Evolutionary conservation across 2,113 vertebrate species (phyloP), one percentile per base, ranked within the genome.

Genomic region (Ammodytes dubius): DNA sequence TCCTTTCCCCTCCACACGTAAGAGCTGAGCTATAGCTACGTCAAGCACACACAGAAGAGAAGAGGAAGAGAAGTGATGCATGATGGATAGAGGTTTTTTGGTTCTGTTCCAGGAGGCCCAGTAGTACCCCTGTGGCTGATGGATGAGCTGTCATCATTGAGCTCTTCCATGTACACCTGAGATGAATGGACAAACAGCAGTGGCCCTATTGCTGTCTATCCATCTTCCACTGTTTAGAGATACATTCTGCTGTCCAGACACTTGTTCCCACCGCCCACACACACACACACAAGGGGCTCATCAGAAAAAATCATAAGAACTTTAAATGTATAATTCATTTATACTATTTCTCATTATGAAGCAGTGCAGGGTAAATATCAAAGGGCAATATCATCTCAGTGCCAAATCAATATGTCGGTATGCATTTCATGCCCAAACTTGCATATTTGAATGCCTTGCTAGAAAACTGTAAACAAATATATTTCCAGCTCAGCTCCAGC

Each of bases 131-230:
- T 77, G 87, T 87, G 85, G 85, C 89, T 94, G 93, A 94, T 93
- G 76, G 93, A 94, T 94, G 91, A 88, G 88, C 91, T 92, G 93
- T 94, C 91, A 91, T 47, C 53, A 68, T 68, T 85, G 80, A 87
- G 92, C 74, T 89, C 88, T 89, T 90, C 85, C 86, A 83, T 70
- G 75, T 81, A 84, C 81, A 90, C 87, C 86, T 89, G 89, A 93
- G 86, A 94, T 89, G 90, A 92, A 94, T 93, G 91, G 90, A 90
- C 91, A 89, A 94, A 91, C 91, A 87, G 89, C 92, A 87, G 90
- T 83, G 70, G 83, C 66, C 87, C 84, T 87, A 70, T 79, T 54
- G 0, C 66, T 68, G 72, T 84, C 86, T 46, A 89, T 91, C 83
- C 70, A 89, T 94, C 92, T 90, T 88, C 58, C 77, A 85, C 84